Evolutionary conservation across 2,113 vertebrate species (phyloP).

Genomic region (Meleagris gallopavo): DNA sequence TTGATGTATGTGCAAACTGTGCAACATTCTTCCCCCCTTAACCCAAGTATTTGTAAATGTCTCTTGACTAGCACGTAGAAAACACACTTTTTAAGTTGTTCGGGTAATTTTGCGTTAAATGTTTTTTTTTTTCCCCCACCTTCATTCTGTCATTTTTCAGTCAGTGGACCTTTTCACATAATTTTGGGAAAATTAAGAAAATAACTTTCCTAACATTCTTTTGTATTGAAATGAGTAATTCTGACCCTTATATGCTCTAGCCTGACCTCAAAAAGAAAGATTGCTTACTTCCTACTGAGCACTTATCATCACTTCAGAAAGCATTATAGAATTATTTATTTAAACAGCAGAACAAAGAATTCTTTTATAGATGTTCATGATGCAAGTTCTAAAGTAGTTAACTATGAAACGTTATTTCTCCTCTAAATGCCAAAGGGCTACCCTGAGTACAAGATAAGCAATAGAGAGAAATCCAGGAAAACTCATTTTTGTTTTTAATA

Average conservation of each 20-base stretch:
- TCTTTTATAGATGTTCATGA: neutral
- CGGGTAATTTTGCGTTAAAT: neutral
- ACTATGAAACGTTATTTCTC: slow-evolving; percentile 20
- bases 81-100: neutral
- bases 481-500: neutral
- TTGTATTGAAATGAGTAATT: neutral
- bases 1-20: neutral
- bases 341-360: neutral
- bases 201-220: rapidly evolving
- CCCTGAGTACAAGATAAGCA: neutral
- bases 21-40: neutral
- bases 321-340: neutral
- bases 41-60: too few relatives aligned
- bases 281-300: neutral
- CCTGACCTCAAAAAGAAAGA: neutral
- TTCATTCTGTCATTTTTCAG: neutral
- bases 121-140: neutral
- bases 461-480: slow-evolving; percentile 38
- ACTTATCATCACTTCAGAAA: neutral
- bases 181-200: neutral
- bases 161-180: neutral
- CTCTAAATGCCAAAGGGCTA: neutral
- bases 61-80: neutral
- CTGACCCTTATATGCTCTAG: neutral
- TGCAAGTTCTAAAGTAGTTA: neutral